Evolutionary conservation across 2,797 vertebrate genomes (phyloP).

Genomic region (Orientallactaga sibirica): DNA sequence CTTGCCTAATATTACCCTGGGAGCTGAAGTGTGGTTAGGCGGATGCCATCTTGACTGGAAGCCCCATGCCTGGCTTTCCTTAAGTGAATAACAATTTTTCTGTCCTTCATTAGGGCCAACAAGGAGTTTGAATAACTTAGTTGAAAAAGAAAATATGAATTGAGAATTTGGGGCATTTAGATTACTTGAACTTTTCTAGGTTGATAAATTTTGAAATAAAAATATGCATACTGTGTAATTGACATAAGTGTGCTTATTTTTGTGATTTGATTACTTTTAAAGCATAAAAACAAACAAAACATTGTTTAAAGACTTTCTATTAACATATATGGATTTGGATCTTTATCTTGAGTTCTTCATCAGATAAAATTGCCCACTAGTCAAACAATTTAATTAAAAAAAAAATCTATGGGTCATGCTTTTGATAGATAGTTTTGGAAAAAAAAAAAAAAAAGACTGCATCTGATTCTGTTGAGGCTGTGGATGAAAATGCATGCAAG

Average conservation of each 20-base stretch:
- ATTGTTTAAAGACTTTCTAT: neutral
- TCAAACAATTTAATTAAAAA: conserved; percentile 10
- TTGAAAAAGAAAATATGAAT: neutral
- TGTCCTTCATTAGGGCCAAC: neutral
- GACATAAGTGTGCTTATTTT: neutral
- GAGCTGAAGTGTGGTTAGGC: too few relatives aligned
- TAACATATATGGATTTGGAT: too few relatives aligned
- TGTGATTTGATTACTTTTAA: neutral
- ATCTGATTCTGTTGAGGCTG: neutral
- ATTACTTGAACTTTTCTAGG: neutral
- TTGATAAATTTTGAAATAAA: neutral
- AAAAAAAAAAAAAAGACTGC: too few relatives aligned
- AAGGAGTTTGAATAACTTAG: neutral
- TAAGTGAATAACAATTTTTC: neutral
- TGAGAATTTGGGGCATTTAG: neutral
- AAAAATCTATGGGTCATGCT: neutral
- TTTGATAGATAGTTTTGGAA: neutral
- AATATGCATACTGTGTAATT: neutral
- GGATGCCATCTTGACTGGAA: too few relatives aligned
- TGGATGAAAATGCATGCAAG: neutral
- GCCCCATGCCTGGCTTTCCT: too few relatives aligned
- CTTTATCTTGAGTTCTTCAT: neutral
- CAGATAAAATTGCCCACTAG: neutral
- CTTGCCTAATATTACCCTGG: too few relatives aligned
- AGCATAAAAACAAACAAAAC: neutral